Base-by-base conservation (phyloP, 2,113 vertebrate genomes). In the Archilochus colubris region DNA sequence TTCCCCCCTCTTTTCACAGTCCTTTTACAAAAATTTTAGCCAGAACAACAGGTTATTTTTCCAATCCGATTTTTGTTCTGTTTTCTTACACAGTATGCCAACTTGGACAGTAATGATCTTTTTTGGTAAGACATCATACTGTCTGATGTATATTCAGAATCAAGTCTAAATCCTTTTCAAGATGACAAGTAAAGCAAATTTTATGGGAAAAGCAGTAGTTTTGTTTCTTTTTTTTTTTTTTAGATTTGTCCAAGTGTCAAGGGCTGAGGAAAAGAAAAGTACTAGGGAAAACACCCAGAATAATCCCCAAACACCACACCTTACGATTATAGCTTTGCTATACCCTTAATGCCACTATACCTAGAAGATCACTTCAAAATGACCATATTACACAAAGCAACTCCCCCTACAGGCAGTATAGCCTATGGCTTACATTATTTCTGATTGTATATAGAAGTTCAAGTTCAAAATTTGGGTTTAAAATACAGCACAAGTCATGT, bases 401-500 rank as follows among this genome's bases (percentile, higher is more conserved):
- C 2, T 2, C 2, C 7, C 3, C 2, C 7, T 7, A n/a, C 4
- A 58, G 18, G 22, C 25, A 74, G 3, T 16, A 50, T 1, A 67
- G 16, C 12, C 19, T 75, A 58, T 2, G 54, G 16, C 27, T 72
- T 40, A 57, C 12, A 28, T 57, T 53, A 7, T 40, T 57, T 20
- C n/a, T 40, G 43, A 53, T 23, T 64, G 4, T 28, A 63, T 55
- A 27, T 44, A 57, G 51, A 66, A 61, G 67, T 75, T 51, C 9
- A 85, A 58, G 43, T 36, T 78, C 30, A 86, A 67, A 78, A 63
- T 13, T 9, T 54, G 15, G 16, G 81, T 91, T 50, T 36, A 84
- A 78, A 84, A 62, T 30, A 81, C 70, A 82, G 16, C 18, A 19
- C 4, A 73, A 59, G n/a, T 46, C 53, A 67, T 2, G 2, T 33